Base-by-base conservation (phyloP, 2,113 vertebrate genomes). In the Rostratula benghalensis region DNA sequence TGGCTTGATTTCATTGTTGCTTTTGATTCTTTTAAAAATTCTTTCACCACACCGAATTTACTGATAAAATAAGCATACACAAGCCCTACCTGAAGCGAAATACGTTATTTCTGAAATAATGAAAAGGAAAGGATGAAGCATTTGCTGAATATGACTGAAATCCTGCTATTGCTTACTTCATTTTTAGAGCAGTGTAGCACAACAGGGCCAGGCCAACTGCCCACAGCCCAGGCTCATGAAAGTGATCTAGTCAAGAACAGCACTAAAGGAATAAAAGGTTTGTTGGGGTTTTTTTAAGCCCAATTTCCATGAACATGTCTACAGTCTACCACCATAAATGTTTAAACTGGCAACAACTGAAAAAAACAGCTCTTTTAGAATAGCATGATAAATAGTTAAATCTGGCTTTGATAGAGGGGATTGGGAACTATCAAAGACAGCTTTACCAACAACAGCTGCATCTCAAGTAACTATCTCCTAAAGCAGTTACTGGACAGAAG, bases 1-100 rank as follows among this genome's bases (percentile, higher is more conserved):
- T 51, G 64, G 60, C n/a, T 94, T 81, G 33, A 94, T 89, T 96
- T 78, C 76, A 74, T 75, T 75, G 30, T 41, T 92, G 27, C 23
- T 48, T 91, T 90, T 79, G 69, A 84, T 87, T 81, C 35, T 90
- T 53, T 51, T 60, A 78, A 84, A 84, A 84, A 87, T 68, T 51
- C 46, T 75, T 78, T 60, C 51, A 79, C 23, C 39, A 45, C 74
- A 56, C 23, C 12, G 84, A 74, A 87, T 87, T 82, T 84, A 64
- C 16, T 33, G 16, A 23, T 75, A 81, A 84, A 94, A 81, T 41
- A 75, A 81, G n/a, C 20, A 28, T 13, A 76, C 18, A 57, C 8
- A 83, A 80, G 43, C 8, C 28, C 4, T 33, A 70, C 12, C 12
- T 84, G 51, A 91, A 75, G 22, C 0, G 3, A 88, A 90, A 60